These are phyloP conservation scores for Trichonephila clavata DNA, from an alignment of 1,140 invertebrate genomes.

Conservation along the genomic window DNA sequence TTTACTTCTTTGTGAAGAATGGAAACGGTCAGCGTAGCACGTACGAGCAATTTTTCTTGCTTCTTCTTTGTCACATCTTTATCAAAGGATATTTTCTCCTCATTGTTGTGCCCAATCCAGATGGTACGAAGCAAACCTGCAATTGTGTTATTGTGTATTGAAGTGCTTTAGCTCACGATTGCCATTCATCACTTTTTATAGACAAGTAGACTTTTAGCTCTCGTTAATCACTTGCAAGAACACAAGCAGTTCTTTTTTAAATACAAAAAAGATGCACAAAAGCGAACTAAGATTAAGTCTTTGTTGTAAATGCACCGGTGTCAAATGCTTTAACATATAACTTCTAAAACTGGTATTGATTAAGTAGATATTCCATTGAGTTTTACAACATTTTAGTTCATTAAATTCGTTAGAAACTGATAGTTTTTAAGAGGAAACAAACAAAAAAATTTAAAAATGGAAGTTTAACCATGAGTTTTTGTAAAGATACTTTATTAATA, in stretches of 20 bases:
- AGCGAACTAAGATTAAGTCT: no score
- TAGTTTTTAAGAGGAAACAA: no score
- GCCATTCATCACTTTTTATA: slow-evolving; percentile 22
- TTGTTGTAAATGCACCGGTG: no score
- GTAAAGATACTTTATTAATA: no score
- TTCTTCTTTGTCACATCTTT: background rate
- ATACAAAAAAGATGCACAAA: background rate
- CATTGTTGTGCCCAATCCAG: background rate
- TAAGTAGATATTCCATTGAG: no score
- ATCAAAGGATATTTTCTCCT: background rate
- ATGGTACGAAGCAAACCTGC: background rate
- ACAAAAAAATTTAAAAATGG: no score
- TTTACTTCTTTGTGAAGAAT: background rate
- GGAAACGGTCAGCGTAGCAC: background rate
- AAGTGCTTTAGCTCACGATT: background rate
- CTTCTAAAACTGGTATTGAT: no score
- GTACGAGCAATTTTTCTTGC: background rate
- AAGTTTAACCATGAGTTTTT: no score
- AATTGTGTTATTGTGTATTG: slow-evolving; percentile 4
- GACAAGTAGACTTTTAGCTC: background rate
- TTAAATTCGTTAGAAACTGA: no score
- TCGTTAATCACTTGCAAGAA: background rate
- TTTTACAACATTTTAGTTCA: no score
- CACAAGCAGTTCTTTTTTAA: background rate
- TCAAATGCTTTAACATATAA: no score